phyloP scores from a whole-genome alignment of 2,113 vertebrate species.

The Peromyscus maniculatus region DNA sequence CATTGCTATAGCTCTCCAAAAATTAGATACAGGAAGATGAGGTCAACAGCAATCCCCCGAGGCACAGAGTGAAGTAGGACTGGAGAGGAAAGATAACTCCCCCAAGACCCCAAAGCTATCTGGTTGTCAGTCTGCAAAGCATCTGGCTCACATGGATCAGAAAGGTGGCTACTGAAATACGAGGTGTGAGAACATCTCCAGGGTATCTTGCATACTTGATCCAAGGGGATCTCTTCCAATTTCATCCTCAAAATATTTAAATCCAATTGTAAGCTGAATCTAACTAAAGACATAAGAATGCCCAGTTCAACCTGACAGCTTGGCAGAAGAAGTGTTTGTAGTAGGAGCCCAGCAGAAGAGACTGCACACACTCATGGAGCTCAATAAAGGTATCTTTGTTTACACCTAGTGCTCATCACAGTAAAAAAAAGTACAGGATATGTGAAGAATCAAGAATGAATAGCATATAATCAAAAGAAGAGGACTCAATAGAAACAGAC shows the following conservation, averaged over 20 bases:
- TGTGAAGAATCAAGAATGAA: conserved; percentile 14
- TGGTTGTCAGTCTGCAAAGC: neutral
- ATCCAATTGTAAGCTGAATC: neutral
- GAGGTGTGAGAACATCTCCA: neutral
- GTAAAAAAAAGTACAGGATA: neutral
- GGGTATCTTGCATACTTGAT: neutral
- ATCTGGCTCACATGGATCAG: neutral
- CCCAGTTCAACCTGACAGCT: neutral
- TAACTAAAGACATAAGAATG: neutral
- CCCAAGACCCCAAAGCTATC: neutral
- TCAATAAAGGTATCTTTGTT: neutral
- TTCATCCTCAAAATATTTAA: conserved; percentile 8
- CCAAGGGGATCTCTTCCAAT: neutral
- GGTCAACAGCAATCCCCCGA: neutral
- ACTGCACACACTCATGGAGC: neutral
- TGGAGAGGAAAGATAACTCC: neutral
- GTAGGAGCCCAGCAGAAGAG: neutral
- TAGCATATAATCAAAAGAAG: neutral
- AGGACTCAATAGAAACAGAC: neutral
- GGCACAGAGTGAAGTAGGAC: neutral
- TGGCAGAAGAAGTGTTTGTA: neutral
- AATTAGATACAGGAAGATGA: neutral
- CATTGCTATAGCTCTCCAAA: neutral
- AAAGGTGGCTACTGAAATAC: neutral
- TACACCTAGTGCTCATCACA: neutral